A percentile compares a stretch with the other conserved stretches of the same genome.
Conservation (phyloP, 2,113 vertebrate genomes). For the Anoura caudifer region DNA sequence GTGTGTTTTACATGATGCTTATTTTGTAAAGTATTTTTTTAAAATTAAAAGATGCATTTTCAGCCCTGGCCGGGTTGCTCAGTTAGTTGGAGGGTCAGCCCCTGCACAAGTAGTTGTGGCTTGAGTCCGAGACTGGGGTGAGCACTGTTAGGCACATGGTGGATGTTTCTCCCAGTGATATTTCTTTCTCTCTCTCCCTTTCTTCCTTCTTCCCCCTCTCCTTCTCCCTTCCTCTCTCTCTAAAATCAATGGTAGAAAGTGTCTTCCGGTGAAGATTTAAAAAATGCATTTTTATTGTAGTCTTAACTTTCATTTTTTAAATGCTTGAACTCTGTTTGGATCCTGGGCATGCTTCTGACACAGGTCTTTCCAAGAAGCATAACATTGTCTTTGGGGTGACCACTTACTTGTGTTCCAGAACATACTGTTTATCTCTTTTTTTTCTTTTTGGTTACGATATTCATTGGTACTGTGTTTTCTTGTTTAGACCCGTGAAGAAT, state of each 20-base stretch:
- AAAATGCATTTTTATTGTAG: neutral
- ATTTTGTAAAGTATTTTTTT: neutral
- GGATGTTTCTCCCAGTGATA: too few relatives aligned
- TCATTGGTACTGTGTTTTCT: constrained; percentile 8
- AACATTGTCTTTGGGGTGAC: neutral
- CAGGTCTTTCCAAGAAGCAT: neutral
- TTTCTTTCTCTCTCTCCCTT: too few relatives aligned
- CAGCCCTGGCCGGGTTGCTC: too few relatives aligned
- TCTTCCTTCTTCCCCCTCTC: too few relatives aligned
- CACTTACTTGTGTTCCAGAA: neutral
- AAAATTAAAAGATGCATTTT: neutral
- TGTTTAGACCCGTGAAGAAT: constrained; percentile 94
- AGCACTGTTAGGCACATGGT: too few relatives aligned
- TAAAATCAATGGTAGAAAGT: too few relatives aligned
- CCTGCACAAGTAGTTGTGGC: too few relatives aligned
- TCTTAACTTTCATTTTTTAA: neutral
- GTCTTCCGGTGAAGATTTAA: too few relatives aligned
- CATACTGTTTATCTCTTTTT: neutral
- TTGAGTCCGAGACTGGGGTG: too few relatives aligned
- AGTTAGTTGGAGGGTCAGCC: too few relatives aligned
- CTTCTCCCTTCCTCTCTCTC: too few relatives aligned
- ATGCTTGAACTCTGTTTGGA: neutral
- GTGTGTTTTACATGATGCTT: neutral
- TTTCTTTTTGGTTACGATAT: neutral
- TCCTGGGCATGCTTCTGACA: neutral